A percentile compares a stretch with the other conserved stretches of the same genome.
Conservation (phyloP, 2,797 vertebrate species). For the Ficedula albicollis region DNA sequence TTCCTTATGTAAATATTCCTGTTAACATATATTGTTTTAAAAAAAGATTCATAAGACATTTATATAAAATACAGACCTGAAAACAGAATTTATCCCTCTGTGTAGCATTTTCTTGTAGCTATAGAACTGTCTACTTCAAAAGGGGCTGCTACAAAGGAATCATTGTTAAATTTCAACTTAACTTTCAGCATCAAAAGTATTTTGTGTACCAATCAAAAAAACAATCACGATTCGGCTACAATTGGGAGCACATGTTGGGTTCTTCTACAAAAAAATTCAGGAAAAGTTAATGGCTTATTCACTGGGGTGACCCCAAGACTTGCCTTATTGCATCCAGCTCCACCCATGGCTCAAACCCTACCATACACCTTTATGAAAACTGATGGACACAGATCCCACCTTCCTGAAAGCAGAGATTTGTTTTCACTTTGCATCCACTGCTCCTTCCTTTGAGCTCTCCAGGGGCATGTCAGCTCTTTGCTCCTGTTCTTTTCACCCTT, state of each 20-base stretch:
- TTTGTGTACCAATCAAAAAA: background rate
- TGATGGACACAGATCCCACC: fast-evolving
- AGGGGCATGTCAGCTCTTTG: background rate
- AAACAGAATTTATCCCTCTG: background rate
- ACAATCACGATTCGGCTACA: background rate
- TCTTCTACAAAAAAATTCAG: background rate
- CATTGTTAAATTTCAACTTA: background rate
- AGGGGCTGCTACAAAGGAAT: background rate
- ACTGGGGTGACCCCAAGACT: fast-evolving
- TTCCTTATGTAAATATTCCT: background rate
- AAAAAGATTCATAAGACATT: background rate
- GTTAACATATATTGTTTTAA: background rate
- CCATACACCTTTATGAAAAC: background rate
- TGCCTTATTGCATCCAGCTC: fast-evolving
- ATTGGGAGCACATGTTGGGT: background rate
- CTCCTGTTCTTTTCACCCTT: background rate
- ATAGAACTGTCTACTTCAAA: background rate
- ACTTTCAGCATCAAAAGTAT: background rate
- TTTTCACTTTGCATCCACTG: background rate
- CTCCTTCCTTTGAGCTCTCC: background rate
- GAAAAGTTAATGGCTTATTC: background rate
- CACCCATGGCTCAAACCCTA: background rate
- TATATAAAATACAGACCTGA: background rate
- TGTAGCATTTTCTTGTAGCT: background rate
- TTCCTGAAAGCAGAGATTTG: background rate